phyloP scores from a whole-genome alignment of 2,888 invertebrate genomes.

The Venusia cambrica region DNA sequence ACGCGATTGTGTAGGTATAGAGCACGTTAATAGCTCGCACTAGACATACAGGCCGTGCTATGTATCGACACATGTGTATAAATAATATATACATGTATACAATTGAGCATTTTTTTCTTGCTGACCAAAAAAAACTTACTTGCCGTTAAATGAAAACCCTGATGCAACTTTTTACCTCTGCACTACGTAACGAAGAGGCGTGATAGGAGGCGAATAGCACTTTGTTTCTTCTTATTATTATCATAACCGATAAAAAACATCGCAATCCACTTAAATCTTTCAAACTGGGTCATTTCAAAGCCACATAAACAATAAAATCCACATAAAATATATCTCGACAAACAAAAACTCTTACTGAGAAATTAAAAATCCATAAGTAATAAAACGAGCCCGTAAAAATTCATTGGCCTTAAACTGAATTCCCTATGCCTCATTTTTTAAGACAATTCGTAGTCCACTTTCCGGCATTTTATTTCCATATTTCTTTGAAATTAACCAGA shows the following conservation, averaged over 20 bases:
- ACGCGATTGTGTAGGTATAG: too few species aligned
- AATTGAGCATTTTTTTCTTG: too few species aligned
- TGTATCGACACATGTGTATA: too few species aligned
- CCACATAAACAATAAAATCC: slow-evolving; percentile 36
- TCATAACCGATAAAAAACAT: slow-evolving; percentile 5
- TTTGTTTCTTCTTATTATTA: too few species aligned
- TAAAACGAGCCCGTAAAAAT: slow-evolving; percentile 59
- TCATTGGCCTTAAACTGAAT: slow-evolving; percentile 63
- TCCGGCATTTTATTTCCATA: slow-evolving; percentile 73
- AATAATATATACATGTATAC: too few species aligned
- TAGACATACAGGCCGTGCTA: too few species aligned
- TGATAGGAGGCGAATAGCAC: too few species aligned
- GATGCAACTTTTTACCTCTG: too few species aligned
- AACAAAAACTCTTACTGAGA: slow-evolving; percentile 40
- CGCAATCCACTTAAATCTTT: slow-evolving; percentile 12
- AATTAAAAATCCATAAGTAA: slow-evolving; percentile 38
- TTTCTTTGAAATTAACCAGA: slow-evolving; percentile 29
- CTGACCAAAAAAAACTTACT: too few species aligned
- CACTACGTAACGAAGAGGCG: too few species aligned
- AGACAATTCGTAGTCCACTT: slow-evolving; percentile 73
- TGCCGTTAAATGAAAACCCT: too few species aligned
- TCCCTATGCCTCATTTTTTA: slow-evolving; percentile 49
- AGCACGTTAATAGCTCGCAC: too few species aligned
- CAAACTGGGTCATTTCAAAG: slow-evolving; percentile 28
- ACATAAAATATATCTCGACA: slow-evolving; percentile 42